A percentile compares a stretch with the other conserved stretches of the same genome.
Conservation (phyloP, 2,888 invertebrate genomes). For the Erebia epiphron region DNA sequence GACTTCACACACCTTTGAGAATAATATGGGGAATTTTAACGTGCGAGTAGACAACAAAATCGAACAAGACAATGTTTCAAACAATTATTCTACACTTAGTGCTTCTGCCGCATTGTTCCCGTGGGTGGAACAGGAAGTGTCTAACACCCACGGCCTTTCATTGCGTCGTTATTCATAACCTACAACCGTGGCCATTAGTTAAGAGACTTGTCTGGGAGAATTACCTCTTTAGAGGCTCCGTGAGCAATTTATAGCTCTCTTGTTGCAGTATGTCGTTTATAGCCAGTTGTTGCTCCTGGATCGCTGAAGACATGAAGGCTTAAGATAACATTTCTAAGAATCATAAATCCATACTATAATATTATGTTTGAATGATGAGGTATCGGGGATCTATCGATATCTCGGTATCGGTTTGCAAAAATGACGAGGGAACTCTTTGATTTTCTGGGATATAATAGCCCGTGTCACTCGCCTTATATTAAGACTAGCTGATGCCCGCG, state of each 20-base stretch:
- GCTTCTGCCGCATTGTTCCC: conserved; percentile 40
- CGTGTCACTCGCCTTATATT: too few species aligned
- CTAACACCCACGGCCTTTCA: conserved; percentile 74
- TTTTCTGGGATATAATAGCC: too few species aligned
- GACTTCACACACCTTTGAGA: too few species aligned
- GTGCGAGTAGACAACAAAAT: not conserved
- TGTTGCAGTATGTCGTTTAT: conserved; percentile 31
- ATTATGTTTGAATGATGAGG: too few species aligned
- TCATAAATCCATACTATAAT: too few species aligned
- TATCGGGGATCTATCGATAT: too few species aligned
- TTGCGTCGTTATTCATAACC: conserved; percentile 70
- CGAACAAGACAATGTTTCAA: conserved; percentile 5
- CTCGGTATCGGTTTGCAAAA: too few species aligned
- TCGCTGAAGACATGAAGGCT: not conserved
- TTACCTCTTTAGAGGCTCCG: conserved; percentile 36
- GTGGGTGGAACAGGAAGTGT: conserved; percentile 78
- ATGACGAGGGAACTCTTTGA: too few species aligned
- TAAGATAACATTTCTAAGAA: not conserved
- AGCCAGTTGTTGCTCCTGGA: conserved; percentile 22
- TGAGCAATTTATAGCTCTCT: conserved; percentile 40
- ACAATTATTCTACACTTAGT: conserved; percentile 31
- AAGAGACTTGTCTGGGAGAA: conserved; percentile 42
- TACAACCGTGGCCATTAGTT: conserved; percentile 43
- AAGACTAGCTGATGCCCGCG: not conserved
- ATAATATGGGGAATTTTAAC: too few species aligned